Conservation (phyloP, 2,113 vertebrate species). For the Callipepla squamata region DNA sequence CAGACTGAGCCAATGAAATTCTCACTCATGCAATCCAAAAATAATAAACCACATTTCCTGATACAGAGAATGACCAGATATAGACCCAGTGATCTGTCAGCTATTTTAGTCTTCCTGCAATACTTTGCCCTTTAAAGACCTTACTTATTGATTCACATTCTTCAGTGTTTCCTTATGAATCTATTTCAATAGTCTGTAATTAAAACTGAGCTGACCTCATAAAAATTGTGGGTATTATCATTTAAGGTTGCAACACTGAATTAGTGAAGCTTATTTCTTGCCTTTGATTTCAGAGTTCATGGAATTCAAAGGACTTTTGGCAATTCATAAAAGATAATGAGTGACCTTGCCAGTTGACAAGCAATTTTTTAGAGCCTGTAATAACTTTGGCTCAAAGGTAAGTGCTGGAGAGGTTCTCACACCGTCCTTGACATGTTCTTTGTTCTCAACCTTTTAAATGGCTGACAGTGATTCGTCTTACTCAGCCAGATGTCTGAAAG, state of each 20-base stretch:
- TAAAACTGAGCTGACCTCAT: background rate
- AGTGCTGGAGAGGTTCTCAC: background rate
- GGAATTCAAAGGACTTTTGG: background rate
- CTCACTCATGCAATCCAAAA: background rate
- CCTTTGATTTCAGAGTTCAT: background rate
- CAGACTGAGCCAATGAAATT: background rate
- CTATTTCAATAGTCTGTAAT: conserved; percentile 32
- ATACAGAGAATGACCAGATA: background rate
- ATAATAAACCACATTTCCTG: background rate
- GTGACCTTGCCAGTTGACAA: conserved; percentile 33
- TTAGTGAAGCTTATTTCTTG: background rate
- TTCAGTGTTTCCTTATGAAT: background rate
- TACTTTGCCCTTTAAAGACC: background rate
- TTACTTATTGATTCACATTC: background rate
- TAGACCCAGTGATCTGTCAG: background rate
- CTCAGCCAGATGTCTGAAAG: conserved; percentile 7
- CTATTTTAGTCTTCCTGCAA: background rate
- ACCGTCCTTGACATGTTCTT: conserved; percentile 25
- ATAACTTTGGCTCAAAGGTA: background rate
- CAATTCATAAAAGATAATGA: conserved; percentile 20
- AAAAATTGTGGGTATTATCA: background rate
- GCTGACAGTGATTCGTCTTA: conserved; percentile 35
- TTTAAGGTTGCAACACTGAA: background rate
- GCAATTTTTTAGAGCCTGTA: background rate
- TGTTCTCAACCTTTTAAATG: background rate